Conservation (phyloP, 1,140 invertebrate genomes). For the Helicoverpa armigera region DNA sequence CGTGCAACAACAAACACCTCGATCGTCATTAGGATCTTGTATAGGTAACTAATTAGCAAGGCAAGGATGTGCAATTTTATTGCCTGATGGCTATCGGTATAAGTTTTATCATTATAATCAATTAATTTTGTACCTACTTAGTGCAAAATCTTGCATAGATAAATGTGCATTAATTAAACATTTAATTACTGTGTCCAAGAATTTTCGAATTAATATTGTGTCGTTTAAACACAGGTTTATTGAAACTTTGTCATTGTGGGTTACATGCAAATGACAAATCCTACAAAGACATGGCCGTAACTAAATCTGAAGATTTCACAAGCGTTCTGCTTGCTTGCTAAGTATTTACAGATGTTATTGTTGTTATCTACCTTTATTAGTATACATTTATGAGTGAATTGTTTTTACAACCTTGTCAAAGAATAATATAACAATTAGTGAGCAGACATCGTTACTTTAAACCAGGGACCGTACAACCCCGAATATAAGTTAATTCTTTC, state of each 20-base stretch:
- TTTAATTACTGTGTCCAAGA: neutral
- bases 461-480: no score
- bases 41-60: neutral
- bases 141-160: no score
- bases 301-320: conserved; percentile 44
- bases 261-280: conserved; percentile 18
- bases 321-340: conserved; percentile 4
- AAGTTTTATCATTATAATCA: no score
- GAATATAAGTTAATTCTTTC: no score
- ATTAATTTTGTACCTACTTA: no score
- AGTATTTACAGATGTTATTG: conserved; percentile 28
- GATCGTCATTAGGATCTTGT: conserved; percentile 5
- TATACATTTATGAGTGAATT: conserved; percentile 6
- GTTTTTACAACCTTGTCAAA: conserved; percentile 41
- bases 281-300: conserved; percentile 39
- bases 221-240: neutral
- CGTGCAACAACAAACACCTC: conserved; percentile 18
- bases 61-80: conserved; percentile 1
- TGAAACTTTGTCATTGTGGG: neutral
- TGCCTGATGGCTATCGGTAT: neutral
- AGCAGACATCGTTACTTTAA: conserved; percentile 37
- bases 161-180: no score
- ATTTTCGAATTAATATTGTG: neutral
- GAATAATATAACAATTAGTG: conserved; percentile 40
- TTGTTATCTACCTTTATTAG: conserved; percentile 34